Conservation (phyloP, 2,888 invertebrate species). For the Athalia cordata region DNA sequence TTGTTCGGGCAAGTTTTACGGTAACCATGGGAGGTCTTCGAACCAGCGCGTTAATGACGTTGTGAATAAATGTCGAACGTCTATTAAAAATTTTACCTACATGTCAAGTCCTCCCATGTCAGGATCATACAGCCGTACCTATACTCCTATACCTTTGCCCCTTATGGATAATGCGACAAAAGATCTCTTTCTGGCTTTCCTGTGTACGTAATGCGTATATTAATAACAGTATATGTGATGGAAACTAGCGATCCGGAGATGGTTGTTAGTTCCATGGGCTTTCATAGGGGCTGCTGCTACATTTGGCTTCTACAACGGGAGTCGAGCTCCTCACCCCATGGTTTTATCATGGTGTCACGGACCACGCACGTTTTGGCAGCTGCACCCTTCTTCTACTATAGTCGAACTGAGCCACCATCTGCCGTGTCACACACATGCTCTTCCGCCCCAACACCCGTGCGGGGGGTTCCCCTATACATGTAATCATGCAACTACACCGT, state of each 20-base stretch:
- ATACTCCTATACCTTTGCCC: too few relatives aligned
- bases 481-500: slow-evolving; percentile 11
- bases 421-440: slow-evolving; percentile 41
- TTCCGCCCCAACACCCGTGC: slow-evolving; percentile 32
- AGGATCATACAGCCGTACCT: too few relatives aligned
- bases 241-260: slow-evolving; percentile 22
- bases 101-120: too few relatives aligned
- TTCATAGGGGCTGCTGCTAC: slow-evolving; percentile 15
- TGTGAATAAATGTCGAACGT: too few relatives aligned
- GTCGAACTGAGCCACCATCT: slow-evolving; percentile 32
- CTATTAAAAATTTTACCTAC: too few relatives aligned
- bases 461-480: slow-evolving; percentile 13
- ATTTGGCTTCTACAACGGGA: slow-evolving; percentile 31
- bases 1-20: too few relatives aligned
- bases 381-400: slow-evolving; percentile 26
- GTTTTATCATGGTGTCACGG: slow-evolving; percentile 30
- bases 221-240: neutral
- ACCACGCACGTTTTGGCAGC: slow-evolving; percentile 42
- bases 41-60: too few relatives aligned
- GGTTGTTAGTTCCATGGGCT: slow-evolving; percentile 35
- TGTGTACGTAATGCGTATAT: neutral
- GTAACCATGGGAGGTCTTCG: too few relatives aligned
- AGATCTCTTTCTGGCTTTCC: slow-evolving; percentile 1
- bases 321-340: slow-evolving; percentile 28
- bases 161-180: too few relatives aligned